Base-by-base conservation (phyloP, 1,140 invertebrate species). In the Listronotus bonariensis region DNA sequence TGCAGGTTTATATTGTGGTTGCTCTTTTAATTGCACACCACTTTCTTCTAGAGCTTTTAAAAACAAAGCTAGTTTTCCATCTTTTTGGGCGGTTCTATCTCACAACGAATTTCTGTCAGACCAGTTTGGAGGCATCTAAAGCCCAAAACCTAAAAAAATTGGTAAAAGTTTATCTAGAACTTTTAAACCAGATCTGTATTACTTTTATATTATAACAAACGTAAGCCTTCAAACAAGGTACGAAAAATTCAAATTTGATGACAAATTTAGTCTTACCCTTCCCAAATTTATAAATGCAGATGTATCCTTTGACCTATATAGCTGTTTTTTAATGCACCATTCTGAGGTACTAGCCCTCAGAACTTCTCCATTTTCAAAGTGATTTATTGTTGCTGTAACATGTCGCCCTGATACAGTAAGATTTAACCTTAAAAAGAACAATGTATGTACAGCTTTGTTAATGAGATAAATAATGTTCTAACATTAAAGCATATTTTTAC, bases 321-420 rank as follows among this genome's bases (percentile, higher is more conserved):
- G 80, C 68, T 92, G 89, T 73, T 90, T 91, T 54, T 86, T 89
- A 7, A 97, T 84, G 11, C 88, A 87, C 88, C 88, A 93, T 80
- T 97, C 95, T 46, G 85, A 85, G n/a, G 91, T 92, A 49, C 90
- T 93, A 10, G 87, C 93, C 70, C 84, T 80, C 6, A 97, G 74
- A 0, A 96, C 85, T 12, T 83, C 81, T 6, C 87, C 87, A 71
- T 93, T 93, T 65, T 86, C 79, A 74, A 84, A 88, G 76, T 97
- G 95, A 11, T 86, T 75, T 0, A 97, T 81, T 57, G 82, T 12
- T n/a, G 86, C 89, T 9, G 74, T 79, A 6, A 88, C 71, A 71
- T 84, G 76, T 42, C 83, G 82, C 11, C 77, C 75, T 15, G 76
- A 80, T 53, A 77, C 68, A 32, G 65, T 81, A 14, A 92, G 51